These are phyloP conservation scores for Monarcha castaneiventris DNA, from an alignment of 2,113 vertebrate species.

Conservation along the genomic window DNA sequence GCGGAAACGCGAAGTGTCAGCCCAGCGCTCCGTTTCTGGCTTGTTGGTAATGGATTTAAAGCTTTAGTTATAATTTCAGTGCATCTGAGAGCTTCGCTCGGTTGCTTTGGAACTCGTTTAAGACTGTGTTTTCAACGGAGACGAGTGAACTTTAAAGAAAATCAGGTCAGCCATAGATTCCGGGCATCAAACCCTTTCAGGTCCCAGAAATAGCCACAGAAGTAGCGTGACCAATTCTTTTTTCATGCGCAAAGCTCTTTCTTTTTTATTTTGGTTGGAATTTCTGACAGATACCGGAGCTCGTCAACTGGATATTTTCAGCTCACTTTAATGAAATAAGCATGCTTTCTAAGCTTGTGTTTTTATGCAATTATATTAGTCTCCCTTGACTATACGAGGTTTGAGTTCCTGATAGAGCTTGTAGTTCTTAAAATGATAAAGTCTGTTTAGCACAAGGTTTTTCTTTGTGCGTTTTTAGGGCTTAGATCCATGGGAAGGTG, in stretches of 20 bases:
- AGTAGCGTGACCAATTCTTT: constrained; percentile 17
- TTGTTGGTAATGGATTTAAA: background rate
- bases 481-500: background rate
- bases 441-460: background rate
- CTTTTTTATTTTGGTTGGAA: background rate
- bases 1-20: background rate
- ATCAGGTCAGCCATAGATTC: constrained; percentile 63
- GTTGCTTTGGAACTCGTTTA: constrained; percentile 3
- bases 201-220: constrained; percentile 43
- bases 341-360: background rate
- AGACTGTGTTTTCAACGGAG: background rate
- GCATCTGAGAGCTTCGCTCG: background rate
- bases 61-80: background rate
- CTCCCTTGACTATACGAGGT: background rate
- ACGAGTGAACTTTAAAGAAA: constrained; percentile 58
- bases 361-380: background rate
- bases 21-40: background rate
- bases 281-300: background rate
- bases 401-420: background rate
- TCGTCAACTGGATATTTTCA: background rate
- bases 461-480: background rate
- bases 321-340: background rate
- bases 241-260: background rate
- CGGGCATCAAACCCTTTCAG: constrained; percentile 43
- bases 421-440: background rate